Percentiles rank a stretch among this genome's conserved stretches.
phyloP scores from a whole-genome alignment of 1,140 invertebrate species.

The Dysdera silvatica region DNA sequence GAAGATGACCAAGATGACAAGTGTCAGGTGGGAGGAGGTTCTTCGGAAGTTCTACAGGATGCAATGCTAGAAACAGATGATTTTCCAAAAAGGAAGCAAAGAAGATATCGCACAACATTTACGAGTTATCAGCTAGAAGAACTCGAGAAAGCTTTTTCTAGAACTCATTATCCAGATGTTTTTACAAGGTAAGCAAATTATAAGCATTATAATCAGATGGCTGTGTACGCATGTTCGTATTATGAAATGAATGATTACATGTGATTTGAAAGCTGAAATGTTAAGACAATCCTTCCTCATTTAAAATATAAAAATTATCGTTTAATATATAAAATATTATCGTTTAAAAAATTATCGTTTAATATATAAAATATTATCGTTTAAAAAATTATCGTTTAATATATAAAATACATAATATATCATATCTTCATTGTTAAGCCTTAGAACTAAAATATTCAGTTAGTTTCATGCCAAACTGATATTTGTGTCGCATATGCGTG shows the following conservation, averaged over 20 bases:
- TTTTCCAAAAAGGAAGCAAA: constrained; percentile 76
- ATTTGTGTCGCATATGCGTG: no score
- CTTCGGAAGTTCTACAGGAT: constrained; percentile 43
- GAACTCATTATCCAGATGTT: constrained; percentile 96
- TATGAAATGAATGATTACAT: not conserved
- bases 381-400: no score
- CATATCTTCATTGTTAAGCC: no score
- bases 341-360: no score
- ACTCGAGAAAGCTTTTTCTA: constrained; percentile 91
- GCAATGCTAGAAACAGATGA: constrained; percentile 67
- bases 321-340: no score
- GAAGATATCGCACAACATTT: constrained; percentile 86
- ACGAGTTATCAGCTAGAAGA: constrained; percentile 93
- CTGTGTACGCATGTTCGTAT: not conserved
- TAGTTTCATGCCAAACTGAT: no score
- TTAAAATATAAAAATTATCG: no score
- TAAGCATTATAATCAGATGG: not conserved
- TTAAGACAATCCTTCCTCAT: no score
- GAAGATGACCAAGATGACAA: constrained; percentile 13
- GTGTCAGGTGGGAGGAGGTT: not conserved
- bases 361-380: no score
- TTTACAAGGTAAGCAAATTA: constrained; percentile 75
- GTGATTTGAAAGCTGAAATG: no score
- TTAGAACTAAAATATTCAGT: no score
- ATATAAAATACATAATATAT: no score